Percentiles rank a stretch among this genome's conserved stretches.
Conservation (phyloP, 2,797 vertebrate genomes). For the Ficedula albicollis region DNA sequence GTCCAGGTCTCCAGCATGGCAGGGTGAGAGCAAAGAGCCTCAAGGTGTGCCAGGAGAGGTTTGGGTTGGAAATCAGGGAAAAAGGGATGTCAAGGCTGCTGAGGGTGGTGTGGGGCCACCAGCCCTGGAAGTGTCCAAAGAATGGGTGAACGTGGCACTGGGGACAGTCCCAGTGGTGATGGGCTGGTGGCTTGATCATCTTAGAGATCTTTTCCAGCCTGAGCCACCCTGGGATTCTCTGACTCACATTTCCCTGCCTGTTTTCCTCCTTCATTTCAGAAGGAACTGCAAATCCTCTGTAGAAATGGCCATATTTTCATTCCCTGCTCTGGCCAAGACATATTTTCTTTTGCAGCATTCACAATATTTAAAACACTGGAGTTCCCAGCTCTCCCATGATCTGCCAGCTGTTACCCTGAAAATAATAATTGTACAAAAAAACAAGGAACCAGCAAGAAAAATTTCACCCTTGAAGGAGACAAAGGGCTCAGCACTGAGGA, state of each 20-base stretch:
- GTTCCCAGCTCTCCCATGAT: not conserved
- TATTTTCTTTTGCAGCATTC: not conserved
- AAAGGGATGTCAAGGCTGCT: not conserved
- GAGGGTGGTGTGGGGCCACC: rapidly evolving
- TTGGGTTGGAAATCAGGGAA: not conserved
- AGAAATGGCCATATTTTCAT: not conserved
- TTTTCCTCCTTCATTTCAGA: not conserved
- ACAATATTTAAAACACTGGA: not conserved
- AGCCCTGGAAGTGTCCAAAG: not conserved
- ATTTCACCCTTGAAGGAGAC: not conserved
- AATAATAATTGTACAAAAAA: not conserved
- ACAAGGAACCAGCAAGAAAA: not conserved
- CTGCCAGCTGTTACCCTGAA: not conserved
- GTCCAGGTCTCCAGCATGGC: rapidly evolving
- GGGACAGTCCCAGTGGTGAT: not conserved
- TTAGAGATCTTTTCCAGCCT: not conserved
- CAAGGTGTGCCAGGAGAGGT: not conserved
- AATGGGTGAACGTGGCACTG: not conserved
- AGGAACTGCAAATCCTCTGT: not conserved
- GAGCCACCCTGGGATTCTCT: not conserved
- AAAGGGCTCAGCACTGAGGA: not conserved
- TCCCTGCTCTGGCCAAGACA: not conserved
- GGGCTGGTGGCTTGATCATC: no score
- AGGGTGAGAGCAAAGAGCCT: not conserved
- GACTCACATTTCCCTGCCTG: rapidly evolving